Evolutionary conservation across 2,113 vertebrate species (phyloP).

Genomic region (Pseudorhombus dupliciocellatus): DNA sequence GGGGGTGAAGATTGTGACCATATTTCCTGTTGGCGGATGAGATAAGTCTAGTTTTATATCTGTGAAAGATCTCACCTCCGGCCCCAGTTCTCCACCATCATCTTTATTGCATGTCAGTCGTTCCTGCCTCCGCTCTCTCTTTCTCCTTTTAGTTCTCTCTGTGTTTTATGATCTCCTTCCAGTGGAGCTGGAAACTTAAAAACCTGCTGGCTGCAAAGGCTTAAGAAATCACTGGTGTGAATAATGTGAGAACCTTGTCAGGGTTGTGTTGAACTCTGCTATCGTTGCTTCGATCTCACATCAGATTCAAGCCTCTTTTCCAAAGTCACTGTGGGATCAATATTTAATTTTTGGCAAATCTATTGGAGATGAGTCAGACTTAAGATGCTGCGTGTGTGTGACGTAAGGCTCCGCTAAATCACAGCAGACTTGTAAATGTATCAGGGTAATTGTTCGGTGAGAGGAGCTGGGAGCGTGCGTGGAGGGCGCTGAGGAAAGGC

Average conservation of each 20-base stretch:
- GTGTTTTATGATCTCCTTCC: constrained; percentile 3
- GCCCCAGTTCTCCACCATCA: background rate
- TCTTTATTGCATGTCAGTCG: background rate
- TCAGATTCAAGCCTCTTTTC: constrained; percentile 38
- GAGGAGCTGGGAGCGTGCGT: constrained; percentile 27
- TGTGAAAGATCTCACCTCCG: constrained; percentile 38
- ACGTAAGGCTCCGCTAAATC: constrained; percentile 47
- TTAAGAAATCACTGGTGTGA: constrained; percentile 30
- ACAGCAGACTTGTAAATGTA: constrained; percentile 42
- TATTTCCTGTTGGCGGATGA: background rate
- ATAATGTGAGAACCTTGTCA: constrained; percentile 15
- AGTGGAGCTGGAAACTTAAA: background rate
- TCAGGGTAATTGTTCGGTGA: constrained; percentile 25
- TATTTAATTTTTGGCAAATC: constrained; percentile 73
- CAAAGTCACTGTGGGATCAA: constrained; percentile 60
- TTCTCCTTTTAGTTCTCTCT: constrained; percentile 9
- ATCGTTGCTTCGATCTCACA: constrained; percentile 5
- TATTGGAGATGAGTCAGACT: constrained; percentile 56
- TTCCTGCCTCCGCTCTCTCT: background rate
- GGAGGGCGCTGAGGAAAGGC: constrained; percentile 1
- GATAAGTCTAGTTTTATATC: background rate
- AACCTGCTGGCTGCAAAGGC: constrained; percentile 12
- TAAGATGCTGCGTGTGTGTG: constrained; percentile 42
- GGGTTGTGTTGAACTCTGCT: constrained; percentile 10
- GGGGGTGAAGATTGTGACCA: background rate